Conservation (phyloP, 2,888 invertebrate genomes). For the Eupithecia pulchellata region DNA sequence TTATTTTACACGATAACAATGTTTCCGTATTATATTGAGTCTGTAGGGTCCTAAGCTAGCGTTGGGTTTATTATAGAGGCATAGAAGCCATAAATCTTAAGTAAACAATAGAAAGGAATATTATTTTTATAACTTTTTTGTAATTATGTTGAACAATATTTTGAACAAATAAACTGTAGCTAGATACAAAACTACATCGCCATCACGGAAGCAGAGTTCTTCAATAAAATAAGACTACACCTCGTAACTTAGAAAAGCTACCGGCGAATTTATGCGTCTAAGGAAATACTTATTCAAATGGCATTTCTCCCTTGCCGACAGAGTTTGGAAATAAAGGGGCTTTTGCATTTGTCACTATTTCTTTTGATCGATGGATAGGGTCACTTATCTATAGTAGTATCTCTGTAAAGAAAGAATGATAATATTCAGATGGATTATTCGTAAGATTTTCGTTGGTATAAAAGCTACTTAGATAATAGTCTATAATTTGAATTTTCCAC, state of each 20-base stretch:
- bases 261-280: neutral
- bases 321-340: neutral
- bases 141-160: no score
- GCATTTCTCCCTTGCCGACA: conserved; percentile 14
- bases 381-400: neutral
- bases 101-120: no score
- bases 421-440: neutral
- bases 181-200: neutral
- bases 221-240: neutral
- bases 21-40: no score
- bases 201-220: neutral
- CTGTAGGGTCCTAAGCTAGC: no score
- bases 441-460: no score
- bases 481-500: no score
- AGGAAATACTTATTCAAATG: conserved; percentile 26
- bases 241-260: neutral
- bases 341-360: conserved; percentile 15
- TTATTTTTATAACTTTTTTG: no score
- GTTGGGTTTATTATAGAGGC: no score
- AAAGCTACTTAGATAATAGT: no score
- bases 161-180: neutral
- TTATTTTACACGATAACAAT: no score
- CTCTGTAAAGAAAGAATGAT: neutral
- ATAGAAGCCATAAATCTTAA: no score
- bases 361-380: conserved; percentile 22